Percentiles rank a stretch among this genome's conserved stretches.
Evolutionary conservation across 2,888 invertebrate genomes (phyloP).

Genomic region (Myopa testacea): DNA sequence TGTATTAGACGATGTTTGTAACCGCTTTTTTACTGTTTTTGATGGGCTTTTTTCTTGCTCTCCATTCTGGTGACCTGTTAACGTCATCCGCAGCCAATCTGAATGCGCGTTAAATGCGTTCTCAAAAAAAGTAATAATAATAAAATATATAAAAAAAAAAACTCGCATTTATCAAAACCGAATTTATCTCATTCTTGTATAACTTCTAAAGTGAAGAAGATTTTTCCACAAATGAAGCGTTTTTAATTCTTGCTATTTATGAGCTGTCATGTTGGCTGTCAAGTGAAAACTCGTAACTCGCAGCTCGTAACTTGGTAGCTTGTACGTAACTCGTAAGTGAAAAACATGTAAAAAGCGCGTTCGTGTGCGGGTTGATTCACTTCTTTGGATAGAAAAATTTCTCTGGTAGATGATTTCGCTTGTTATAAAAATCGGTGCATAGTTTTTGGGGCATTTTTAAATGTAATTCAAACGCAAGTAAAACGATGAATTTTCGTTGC

Average conservation of each 20-base stretch:
- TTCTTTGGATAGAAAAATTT: no score
- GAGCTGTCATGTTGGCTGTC: conserved; percentile 18
- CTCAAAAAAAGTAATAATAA: no score
- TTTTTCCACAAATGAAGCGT: background rate
- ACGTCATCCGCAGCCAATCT: background rate
- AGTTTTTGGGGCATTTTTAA: no score
- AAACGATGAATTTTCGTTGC: no score
- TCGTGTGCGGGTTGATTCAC: background rate
- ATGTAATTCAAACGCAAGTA: no score
- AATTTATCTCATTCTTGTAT: background rate
- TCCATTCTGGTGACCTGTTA: background rate
- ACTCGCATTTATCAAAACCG: no score
- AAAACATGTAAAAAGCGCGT: background rate
- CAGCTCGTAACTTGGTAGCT: background rate
- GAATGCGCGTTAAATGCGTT: background rate
- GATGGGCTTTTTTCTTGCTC: background rate
- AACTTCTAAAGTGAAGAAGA: background rate
- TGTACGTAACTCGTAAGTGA: no score
- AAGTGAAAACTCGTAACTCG: conserved; percentile 12
- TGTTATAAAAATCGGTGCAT: no score
- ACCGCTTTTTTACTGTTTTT: background rate
- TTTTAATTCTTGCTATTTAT: conserved; percentile 15
- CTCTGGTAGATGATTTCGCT: no score
- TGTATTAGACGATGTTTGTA: background rate
- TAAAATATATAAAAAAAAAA: background rate